Base-by-base conservation (phyloP, 2,113 vertebrate genomes). In the Bothrops jararaca region DNA sequence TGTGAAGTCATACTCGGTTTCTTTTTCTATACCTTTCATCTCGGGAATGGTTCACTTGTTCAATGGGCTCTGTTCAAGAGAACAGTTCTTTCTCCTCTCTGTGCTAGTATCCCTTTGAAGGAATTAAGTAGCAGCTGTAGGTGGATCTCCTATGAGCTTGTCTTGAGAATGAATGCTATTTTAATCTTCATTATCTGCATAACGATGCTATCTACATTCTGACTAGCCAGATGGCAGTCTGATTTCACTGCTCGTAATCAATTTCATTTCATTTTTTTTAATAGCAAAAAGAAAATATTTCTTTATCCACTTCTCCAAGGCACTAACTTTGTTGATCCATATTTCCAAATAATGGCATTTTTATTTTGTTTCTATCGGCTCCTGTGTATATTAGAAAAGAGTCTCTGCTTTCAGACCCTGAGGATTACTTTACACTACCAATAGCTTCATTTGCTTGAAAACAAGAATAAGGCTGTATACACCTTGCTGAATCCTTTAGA, bases 221-320 rank as follows among this genome's bases (percentile, higher is more conserved):
- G 52, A 92, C 86, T 95, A 94, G 86, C 95, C 94, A 95, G 93
- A 90, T 96, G 93, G 57, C 93, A 94, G 90, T 93, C 95, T 94
- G 94, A 93, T 93, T 96, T 95, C 96, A 91, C 90, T 93, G 85
- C 92, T 95, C 48, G 85, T 93, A 90, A 39, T 95, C 93, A 90
- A 5, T 93, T 96, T 96, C 92, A 86, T 52, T 6, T 94, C 74
- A 89, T 92, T 95, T 92, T 95, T 90, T 95, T 89, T 86, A 1
- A 15, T 18, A 6, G 53, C 60, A 92, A 92, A 53, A 3, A 5
- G 42, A 89, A 91, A 18, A 9, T 86, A 45, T 95, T 85, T 85
- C 29, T 95, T 86, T 1, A 45, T 3, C 8, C 42, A 45, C 11
- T 92, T 86, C 3, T 50, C 24, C 23, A 12, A 54, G 80, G 50